These are phyloP conservation scores for Zaprionus lachaisei DNA, from an alignment of 1,140 invertebrate genomes.

Conservation along the genomic window DNA sequence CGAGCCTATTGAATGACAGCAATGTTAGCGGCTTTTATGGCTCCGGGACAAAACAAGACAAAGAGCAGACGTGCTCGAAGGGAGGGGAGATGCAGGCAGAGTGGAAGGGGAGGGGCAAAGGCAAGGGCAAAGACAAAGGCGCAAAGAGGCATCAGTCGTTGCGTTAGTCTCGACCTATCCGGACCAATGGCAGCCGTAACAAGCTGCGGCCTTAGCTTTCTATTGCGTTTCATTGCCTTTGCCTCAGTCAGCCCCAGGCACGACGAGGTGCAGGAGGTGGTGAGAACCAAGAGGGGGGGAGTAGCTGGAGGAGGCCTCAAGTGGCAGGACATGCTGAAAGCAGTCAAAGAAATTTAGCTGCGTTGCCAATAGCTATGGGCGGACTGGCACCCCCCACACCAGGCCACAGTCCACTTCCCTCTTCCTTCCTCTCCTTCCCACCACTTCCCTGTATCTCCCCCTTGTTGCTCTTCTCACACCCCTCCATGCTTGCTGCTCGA, in stretches of 20 bases:
- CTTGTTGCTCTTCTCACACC: background rate
- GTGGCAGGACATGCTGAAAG: constrained; percentile 40
- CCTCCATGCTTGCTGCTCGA: background rate
- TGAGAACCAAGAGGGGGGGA: background rate
- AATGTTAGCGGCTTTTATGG: constrained; percentile 20
- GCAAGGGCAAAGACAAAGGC: background rate
- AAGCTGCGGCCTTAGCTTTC: constrained; percentile 23
- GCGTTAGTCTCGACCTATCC: constrained; percentile 6
- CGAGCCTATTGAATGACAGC: constrained; percentile 4
- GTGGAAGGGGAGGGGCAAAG: background rate
- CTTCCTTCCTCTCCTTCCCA: background rate
- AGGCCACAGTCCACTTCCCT: background rate
- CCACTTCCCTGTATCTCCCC: background rate
- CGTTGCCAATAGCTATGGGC: constrained; percentile 37
- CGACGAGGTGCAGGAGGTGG: background rate
- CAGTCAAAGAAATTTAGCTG: constrained; percentile 54
- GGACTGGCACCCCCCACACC: constrained; percentile 3
- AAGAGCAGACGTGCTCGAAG: background rate
- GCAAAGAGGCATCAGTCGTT: constrained; percentile 1
- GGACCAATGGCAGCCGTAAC: constrained; percentile 25
- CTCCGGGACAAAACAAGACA: constrained; percentile 6
- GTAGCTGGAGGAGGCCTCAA: constrained; percentile 20
- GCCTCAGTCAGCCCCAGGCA: constrained; percentile 19
- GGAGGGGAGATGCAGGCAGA: too few species aligned
- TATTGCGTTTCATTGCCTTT: constrained; percentile 17